Evolutionary conservation across 1,140 invertebrate genomes (phyloP).

Genomic region (Calephelis nemesis): DNA sequence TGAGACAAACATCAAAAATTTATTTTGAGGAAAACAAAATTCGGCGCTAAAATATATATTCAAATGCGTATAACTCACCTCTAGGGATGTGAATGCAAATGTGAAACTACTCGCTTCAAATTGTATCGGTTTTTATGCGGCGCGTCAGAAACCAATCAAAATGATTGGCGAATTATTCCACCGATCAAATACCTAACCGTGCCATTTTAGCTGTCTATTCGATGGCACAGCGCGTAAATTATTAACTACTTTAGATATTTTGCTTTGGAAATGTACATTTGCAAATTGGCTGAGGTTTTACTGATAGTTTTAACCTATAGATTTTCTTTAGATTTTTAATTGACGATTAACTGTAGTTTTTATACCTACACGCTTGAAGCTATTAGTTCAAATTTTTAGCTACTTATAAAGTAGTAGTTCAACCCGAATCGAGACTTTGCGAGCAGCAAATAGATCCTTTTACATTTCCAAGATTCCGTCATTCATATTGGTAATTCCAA

Average conservation of each 20-base stretch:
- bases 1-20: no score
- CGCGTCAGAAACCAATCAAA: neutral
- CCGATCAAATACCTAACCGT: conserved; percentile 4
- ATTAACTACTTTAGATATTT: conserved; percentile 7
- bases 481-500: no score
- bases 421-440: no score
- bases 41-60: neutral
- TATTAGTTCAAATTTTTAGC: neutral
- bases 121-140: neutral
- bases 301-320: no score
- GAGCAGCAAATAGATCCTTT: no score
- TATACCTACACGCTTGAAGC: no score
- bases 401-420: no score
- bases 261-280: conserved; percentile 1
- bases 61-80: conserved; percentile 6
- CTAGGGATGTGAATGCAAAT: neutral
- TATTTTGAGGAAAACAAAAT: neutral
- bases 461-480: no score
- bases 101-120: conserved; percentile 7
- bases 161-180: conserved; percentile 18
- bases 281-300: neutral
- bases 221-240: conserved; percentile 2
- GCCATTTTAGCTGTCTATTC: conserved; percentile 10
- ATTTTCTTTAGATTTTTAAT: no score
- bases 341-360: no score